phyloP scores from a whole-genome alignment of 2,113 vertebrate genomes.

The Atherinomorus stipes region DNA sequence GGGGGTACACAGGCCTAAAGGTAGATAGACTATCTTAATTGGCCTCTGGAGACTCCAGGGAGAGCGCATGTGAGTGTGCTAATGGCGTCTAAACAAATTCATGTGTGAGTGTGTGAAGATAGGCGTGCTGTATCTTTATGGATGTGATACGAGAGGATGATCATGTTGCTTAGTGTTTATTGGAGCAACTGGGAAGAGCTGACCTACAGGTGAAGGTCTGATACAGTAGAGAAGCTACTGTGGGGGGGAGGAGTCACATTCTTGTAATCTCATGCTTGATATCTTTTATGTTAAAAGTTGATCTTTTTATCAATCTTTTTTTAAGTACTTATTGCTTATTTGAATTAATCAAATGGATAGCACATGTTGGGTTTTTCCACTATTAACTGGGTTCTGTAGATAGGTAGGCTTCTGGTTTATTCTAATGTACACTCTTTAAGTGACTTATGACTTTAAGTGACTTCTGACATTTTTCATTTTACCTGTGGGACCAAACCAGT shows the following conservation, averaged over 20 bases:
- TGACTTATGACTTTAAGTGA: too few species aligned
- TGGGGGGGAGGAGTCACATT: neutral
- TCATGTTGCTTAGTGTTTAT: neutral
- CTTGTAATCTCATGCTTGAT: too few species aligned
- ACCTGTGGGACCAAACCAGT: neutral
- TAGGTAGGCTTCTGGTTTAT: too few species aligned
- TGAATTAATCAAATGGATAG: too few species aligned
- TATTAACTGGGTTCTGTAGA: too few species aligned
- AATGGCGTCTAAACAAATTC: slow-evolving; percentile 26
- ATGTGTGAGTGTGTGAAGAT: slow-evolving; percentile 22
- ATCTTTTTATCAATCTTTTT: too few species aligned
- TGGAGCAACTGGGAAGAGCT: neutral
- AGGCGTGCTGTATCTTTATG: slow-evolving; percentile 28
- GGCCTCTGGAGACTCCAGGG: slow-evolving; percentile 72
- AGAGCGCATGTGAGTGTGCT: slow-evolving; percentile 40
- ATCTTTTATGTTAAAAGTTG: too few species aligned
- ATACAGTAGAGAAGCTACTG: neutral
- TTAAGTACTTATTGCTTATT: too few species aligned
- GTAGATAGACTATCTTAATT: slow-evolving; percentile 83
- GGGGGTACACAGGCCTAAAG: slow-evolving; percentile 60
- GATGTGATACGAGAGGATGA: slow-evolving; percentile 22
- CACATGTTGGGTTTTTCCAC: too few species aligned
- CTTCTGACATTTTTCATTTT: neutral
- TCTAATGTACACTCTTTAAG: too few species aligned
- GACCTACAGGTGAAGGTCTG: slow-evolving; percentile 6